Evolutionary conservation across 2,888 invertebrate species (phyloP).

Genomic region (Troides helena): DNA sequence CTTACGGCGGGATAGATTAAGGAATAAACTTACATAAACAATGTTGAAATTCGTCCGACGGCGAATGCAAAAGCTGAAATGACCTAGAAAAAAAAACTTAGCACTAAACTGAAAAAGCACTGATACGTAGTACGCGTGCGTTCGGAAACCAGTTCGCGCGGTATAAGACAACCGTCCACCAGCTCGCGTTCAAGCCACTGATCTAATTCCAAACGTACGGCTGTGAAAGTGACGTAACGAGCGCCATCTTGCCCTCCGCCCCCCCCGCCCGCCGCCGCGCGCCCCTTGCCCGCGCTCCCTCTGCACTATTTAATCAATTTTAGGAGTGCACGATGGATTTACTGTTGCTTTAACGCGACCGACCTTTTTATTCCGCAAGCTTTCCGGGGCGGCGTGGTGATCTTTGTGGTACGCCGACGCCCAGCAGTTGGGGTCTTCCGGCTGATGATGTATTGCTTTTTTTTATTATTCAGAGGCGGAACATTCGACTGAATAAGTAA

Average conservation of each 20-base stretch:
- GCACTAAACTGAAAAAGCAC: constrained; percentile 53
- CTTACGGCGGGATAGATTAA: constrained; percentile 33
- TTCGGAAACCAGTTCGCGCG: constrained; percentile 39
- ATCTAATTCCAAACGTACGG: constrained; percentile 71
- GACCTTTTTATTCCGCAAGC: constrained; percentile 15
- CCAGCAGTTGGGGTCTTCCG: too few relatives aligned
- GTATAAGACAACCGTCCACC: constrained; percentile 42
- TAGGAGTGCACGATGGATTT: constrained; percentile 55
- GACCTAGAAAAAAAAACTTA: constrained; percentile 36
- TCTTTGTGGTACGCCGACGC: too few relatives aligned
- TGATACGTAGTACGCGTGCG: constrained; percentile 48
- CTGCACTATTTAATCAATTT: constrained; percentile 74
- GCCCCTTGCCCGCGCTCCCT: constrained; percentile 31
- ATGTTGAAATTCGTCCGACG: constrained; percentile 45
- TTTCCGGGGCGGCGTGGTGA: too few relatives aligned
- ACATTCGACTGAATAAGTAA: too few relatives aligned
- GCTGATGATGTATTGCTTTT: too few relatives aligned
- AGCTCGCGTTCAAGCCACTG: constrained; percentile 64
- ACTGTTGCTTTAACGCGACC: constrained; percentile 23
- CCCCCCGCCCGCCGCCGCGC: constrained; percentile 17
- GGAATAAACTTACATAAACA: constrained; percentile 55
- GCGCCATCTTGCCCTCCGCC: constrained; percentile 67
- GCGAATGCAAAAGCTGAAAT: constrained; percentile 41
- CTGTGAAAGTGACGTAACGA: constrained; percentile 75
- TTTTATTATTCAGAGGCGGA: too few relatives aligned